Evolutionary conservation across 2,113 vertebrate species (phyloP).

Genomic region (Rhizomys pruinosus): DNA sequence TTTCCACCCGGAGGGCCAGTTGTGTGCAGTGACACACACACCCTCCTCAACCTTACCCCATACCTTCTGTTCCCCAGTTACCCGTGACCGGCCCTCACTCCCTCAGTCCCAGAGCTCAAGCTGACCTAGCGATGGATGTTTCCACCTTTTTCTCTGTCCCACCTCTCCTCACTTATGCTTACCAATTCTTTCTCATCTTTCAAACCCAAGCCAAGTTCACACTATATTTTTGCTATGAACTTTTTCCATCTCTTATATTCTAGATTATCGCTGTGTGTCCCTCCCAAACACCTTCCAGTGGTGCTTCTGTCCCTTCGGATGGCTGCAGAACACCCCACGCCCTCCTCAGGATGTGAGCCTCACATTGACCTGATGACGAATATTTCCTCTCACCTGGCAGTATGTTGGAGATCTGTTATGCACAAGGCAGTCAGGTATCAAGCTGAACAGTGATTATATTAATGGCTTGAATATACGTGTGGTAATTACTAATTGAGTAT

Average conservation of each 20-base stretch:
- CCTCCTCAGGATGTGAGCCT: not conserved
- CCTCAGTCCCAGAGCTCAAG: no score
- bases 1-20: not conserved
- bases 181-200: not conserved
- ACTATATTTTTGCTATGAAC: not conserved
- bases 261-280: not conserved
- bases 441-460: not conserved
- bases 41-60: not conserved
- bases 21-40: fast-evolving
- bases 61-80: no score
- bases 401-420: not conserved
- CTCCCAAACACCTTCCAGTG: no score
- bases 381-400: not conserved
- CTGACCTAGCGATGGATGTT: not conserved
- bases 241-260: not conserved
- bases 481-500: not conserved
- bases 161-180: fast-evolving
- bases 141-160: not conserved
- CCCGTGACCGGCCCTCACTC: no score
- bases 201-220: not conserved
- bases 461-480: not conserved
- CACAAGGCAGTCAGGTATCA: not conserved
- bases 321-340: fast-evolving
- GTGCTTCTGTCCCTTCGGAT: not conserved
- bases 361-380: not conserved